phyloP scores from a whole-genome alignment of 2,113 vertebrate genomes.

The Equus quagga region DNA sequence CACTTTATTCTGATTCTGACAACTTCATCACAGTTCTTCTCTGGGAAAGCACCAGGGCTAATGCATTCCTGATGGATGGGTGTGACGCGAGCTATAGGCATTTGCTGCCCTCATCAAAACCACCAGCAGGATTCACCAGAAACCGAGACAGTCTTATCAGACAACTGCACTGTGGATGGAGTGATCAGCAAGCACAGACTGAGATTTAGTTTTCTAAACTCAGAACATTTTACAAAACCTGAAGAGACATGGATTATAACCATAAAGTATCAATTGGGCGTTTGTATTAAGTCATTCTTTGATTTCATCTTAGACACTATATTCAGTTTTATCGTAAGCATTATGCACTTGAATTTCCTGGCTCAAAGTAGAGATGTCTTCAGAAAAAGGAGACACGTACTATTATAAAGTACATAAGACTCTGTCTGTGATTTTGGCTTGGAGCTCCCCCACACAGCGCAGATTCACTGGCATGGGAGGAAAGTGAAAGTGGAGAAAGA shows the following conservation, averaged over 20 bases:
- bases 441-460: not conserved
- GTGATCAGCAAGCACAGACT: not conserved
- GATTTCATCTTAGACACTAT: not conserved
- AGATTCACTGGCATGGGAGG: not conserved
- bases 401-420: not conserved
- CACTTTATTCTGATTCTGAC: not conserved
- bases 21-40: slow-evolving; percentile 18
- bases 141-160: not conserved
- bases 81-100: not conserved
- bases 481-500: not conserved
- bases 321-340: not conserved
- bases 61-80: not conserved
- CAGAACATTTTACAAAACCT: not conserved
- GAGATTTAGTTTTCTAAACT: not conserved
- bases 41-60: not conserved
- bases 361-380: not conserved
- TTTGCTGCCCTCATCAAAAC: slow-evolving; percentile 2
- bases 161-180: not conserved
- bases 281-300: slow-evolving; percentile 25
- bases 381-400: not conserved
- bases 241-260: not conserved
- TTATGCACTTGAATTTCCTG: slow-evolving; percentile 4
- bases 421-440: not conserved
- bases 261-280: not conserved
- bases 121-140: slow-evolving; percentile 13